phyloP scores from a whole-genome alignment of 2,113 vertebrate species.

The Nyctibius bracteatus region DNA sequence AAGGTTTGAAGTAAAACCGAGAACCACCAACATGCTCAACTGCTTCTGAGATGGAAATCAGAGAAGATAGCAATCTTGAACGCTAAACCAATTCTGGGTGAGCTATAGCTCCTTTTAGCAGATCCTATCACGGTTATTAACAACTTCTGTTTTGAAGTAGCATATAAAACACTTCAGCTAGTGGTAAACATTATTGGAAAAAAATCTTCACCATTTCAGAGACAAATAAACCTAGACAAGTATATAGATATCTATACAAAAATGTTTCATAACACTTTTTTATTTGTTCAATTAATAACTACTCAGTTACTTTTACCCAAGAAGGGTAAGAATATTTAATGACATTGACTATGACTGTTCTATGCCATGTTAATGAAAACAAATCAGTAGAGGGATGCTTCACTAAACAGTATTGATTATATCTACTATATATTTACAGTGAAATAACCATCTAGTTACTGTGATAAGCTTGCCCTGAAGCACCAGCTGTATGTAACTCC shows the following conservation, averaged over 20 bases:
- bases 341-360: conserved; percentile 16
- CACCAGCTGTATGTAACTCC: conserved; percentile 20
- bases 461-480: conserved; percentile 31
- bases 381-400: conserved; percentile 31
- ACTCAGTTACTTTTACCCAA: not conserved
- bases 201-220: conserved; percentile 5
- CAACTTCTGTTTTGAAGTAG: not conserved
- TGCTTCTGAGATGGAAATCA: not conserved
- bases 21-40: not conserved
- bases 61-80: not conserved
- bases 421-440: conserved; percentile 14
- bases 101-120: not conserved
- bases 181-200: not conserved
- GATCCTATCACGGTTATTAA: not conserved
- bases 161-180: not conserved
- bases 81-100: not conserved
- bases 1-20: not conserved
- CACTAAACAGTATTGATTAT: conserved; percentile 36
- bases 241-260: not conserved
- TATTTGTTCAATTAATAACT: conserved; percentile 31
- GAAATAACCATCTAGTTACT: conserved; percentile 50
- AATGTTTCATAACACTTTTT: not conserved
- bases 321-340: conserved; percentile 47
- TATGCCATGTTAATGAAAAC: conserved; percentile 48
- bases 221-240: not conserved